A percentile compares a stretch with the other conserved stretches of the same genome.
phyloP scores from a whole-genome alignment of 2,797 vertebrate genomes.

The Malurus splendens region DNA sequence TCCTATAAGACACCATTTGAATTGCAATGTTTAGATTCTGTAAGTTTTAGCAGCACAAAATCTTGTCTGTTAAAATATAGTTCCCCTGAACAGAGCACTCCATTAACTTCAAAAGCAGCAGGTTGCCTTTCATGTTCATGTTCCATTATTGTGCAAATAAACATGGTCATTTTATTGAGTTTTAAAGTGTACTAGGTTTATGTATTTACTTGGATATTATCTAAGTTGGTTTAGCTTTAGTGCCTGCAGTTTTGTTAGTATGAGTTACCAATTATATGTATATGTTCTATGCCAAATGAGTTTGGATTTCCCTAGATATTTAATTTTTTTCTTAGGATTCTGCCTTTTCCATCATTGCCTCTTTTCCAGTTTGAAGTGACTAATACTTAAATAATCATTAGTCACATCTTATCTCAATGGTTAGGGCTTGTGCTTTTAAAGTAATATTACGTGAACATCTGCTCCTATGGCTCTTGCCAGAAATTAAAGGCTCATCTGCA shows the following conservation, averaged over 20 bases:
- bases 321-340: neutral
- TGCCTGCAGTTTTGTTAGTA: neutral
- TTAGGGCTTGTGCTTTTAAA: constrained; percentile 33
- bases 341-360: neutral
- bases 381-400: constrained; percentile 43
- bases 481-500: neutral
- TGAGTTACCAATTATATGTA: neutral
- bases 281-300: neutral
- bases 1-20: neutral
- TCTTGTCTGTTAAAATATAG: neutral
- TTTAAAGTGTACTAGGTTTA: neutral
- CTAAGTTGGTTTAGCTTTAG: neutral
- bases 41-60: neutral
- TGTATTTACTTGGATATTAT: neutral
- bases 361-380: constrained; percentile 17
- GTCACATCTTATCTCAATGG: constrained; percentile 5
- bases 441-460: constrained; percentile 27
- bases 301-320: neutral
- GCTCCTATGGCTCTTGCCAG: neutral
- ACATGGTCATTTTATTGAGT: neutral
- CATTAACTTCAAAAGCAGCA: neutral
- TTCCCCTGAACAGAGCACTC: neutral
- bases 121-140: neutral
- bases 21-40: neutral
- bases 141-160: neutral